Percentiles rank a stretch among this genome's conserved stretches.
Conservation (phyloP, 2,888 invertebrate species). For the Sialis lutaria region DNA sequence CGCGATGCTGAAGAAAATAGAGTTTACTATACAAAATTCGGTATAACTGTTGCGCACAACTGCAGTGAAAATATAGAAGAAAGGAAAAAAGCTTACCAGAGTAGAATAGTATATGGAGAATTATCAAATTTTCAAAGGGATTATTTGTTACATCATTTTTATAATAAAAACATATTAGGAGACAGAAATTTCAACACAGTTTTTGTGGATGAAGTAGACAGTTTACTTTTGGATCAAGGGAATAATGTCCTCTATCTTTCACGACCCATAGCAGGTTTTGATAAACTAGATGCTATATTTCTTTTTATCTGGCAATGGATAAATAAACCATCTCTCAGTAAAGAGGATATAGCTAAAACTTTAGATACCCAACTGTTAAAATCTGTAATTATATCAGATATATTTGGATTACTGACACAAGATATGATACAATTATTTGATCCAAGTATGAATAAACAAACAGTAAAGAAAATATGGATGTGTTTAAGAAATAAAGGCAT, state of each 20-base stretch:
- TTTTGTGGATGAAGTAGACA: slow-evolving; percentile 8
- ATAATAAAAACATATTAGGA: slow-evolving; percentile 3
- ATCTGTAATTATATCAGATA: not conserved
- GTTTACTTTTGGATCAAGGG: slow-evolving; percentile 7
- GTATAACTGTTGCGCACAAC: slow-evolving; percentile 3
- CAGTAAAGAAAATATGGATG: no score
- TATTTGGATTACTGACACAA: not conserved
- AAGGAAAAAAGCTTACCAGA: slow-evolving; percentile 3
- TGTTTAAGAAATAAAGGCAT: no score
- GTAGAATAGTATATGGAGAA: slow-evolving; percentile 7
- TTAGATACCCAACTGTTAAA: not conserved
- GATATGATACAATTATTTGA: not conserved
- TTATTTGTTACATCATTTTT: slow-evolving; percentile 5
- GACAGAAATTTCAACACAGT: slow-evolving; percentile 4
- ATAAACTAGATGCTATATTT: slow-evolving; percentile 4
- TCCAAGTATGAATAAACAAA: no score
- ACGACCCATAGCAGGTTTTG: slow-evolving; percentile 6
- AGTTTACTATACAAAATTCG: slow-evolving; percentile 4
- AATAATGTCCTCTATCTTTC: slow-evolving; percentile 6
- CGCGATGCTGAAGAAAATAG: slow-evolving; percentile 1
- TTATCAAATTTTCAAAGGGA: slow-evolving; percentile 7
- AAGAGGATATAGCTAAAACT: slow-evolving; percentile 1
- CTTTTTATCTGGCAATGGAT: slow-evolving; percentile 7
- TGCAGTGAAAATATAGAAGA: slow-evolving; percentile 1
- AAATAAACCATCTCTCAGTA: not conserved